Evolutionary conservation across 2,888 invertebrate genomes (phyloP), one percentile per base, ranked within the genome.

Genomic region (Drymonia ruficornis): DNA sequence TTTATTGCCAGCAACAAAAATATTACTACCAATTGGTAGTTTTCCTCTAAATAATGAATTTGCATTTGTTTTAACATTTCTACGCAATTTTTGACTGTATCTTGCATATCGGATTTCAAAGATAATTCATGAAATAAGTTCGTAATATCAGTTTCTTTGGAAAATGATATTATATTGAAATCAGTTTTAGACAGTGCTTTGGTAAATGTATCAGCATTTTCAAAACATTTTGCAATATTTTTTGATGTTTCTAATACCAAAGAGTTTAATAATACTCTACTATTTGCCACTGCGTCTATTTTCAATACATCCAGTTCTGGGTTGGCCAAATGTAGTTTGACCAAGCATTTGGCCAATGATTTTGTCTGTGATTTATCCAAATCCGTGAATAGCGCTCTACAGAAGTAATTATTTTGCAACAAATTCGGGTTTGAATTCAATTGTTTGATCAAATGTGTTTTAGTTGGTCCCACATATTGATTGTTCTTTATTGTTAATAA

Each of bases 1-100:
- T 93, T 92, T n/a, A 84, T 57, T n/a, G 76, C 70, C 49, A 93
- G 53, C 58, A 89, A 61, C 9, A 88, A 69, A 52, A 90, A 90
- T 42, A 91, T 81, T 15, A 83, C 76, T 31, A 78, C 70, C 60
- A 92, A 72, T 77, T 92, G 92, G 73, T 78, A 81, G 59, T 82
- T 86, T 74, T 92, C 92, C 48, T 87, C 87, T 47, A 93, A 74
- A 75, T 86, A 83, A 54, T 85, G 74, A 45, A 93, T 77, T 53
- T 83, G 81, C 51, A 92, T 62, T 23, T 78, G 65, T 57, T 84
- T 86, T 18, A 89, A 60, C 7, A 91, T 63, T 4, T 88, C 84
- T 0, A 92, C 51, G 47, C 76, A 79, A 42, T 72, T 78, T 50
- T 71, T 65, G 8, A 88, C 56, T 16, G 61, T 68, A 19, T 81